A percentile compares a stretch with the other conserved stretches of the same genome.
Conservation (phyloP, 2,797 vertebrate genomes). For the Scolopax rusticola region DNA sequence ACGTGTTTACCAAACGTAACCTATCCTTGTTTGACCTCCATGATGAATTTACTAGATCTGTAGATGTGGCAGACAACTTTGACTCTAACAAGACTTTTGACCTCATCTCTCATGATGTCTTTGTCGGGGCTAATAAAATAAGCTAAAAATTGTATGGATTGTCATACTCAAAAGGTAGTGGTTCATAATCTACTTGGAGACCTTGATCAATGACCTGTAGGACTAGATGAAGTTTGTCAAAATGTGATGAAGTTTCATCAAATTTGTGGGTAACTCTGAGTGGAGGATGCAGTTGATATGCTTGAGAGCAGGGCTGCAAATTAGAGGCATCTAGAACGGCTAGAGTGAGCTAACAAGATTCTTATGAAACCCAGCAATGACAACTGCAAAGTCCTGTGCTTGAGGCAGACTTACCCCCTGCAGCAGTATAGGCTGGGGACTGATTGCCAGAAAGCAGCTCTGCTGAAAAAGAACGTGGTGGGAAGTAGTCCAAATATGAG, state of each 20-base stretch:
- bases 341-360: background rate
- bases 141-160: background rate
- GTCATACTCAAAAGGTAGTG: background rate
- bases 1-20: background rate
- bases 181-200: background rate
- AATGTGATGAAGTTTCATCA: background rate
- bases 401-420: background rate
- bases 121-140: background rate
- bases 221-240: background rate
- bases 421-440: background rate
- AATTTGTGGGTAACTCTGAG: background rate
- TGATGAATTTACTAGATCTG: background rate
- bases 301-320: background rate
- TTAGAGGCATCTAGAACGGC: background rate
- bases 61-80: background rate
- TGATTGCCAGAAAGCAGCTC: background rate
- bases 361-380: background rate
- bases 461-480: background rate
- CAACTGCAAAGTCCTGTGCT: background rate
- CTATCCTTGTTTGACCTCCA: background rate
- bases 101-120: background rate
- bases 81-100: background rate
- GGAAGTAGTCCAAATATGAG: background rate
- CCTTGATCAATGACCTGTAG: background rate
- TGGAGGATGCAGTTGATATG: rapidly evolving